Evolutionary conservation across 2,113 vertebrate species (phyloP), one percentile per base, ranked within the genome.

Genomic region (Pipra filicauda): DNA sequence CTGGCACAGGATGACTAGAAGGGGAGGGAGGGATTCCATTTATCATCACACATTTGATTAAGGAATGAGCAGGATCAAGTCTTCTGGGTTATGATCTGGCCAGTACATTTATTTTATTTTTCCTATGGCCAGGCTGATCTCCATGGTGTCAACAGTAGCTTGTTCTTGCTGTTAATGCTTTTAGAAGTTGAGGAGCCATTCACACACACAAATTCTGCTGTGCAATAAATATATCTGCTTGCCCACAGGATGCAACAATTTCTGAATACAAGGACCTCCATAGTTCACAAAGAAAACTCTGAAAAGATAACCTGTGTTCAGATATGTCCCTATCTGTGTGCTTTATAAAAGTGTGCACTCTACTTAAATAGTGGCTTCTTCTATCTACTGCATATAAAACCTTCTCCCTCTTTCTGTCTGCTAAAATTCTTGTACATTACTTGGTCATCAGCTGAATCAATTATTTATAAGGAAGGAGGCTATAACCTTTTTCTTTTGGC

Each of bases 1-100:
- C 41, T 65, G 61, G 24, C 9, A 11, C 12, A 61, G n/a, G 28
- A 66, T 58, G 27, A 20, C 12, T 22, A 21, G n/a, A 75, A 75
- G 43, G 5, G 19, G 15, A 54, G 17, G 0, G 2, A 4, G 3
- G 1, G 3, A 33, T 37, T 55, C 9, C 1, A 1, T 65, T 93
- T 75, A 46, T 73, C 19, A 30, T 24, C 18, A 18, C 31, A 7
- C 14, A 31, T 79, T 72, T 79, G 54, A 8, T n/a, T 54, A n/a
- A 71, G 41, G 46, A 35, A 75, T 24, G 12, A 71, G 3, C 11
- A 82, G 39, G 33, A 80, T 52, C 20, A 49, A 3, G 12, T 57
- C 64, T 65, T 21, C 30, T 79, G 16, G 48, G 17, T 76, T 69
- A 12, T 14, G 19, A 44, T 57, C 44, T 57, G 33, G 7, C 18